A percentile compares a stretch with the other conserved stretches of the same genome.
phyloP scores from a whole-genome alignment of 2,888 invertebrate species.

The Heliconius hortense region DNA sequence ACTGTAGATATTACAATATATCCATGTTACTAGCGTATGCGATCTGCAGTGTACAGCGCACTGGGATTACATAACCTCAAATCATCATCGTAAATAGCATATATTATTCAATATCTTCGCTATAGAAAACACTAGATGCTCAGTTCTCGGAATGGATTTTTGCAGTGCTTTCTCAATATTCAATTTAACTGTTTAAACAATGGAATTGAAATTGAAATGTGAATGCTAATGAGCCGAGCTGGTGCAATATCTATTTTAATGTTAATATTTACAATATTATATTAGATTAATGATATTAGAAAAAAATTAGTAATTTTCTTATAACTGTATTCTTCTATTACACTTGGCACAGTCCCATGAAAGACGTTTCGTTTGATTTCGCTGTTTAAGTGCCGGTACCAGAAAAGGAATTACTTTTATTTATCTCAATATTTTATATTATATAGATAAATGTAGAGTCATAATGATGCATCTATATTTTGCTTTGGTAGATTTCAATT shows the following conservation, averaged over 20 bases:
- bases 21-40: constrained; percentile 45
- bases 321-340: not conserved
- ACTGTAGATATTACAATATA: constrained; percentile 21
- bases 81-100: constrained; percentile 71
- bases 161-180: constrained; percentile 66
- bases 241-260: constrained; percentile 1
- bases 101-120: constrained; percentile 64
- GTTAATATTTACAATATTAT: constrained; percentile 6
- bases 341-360: not conserved
- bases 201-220: constrained; percentile 70
- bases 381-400: too few species aligned
- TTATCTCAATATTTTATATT: too few species aligned
- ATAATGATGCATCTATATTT: too few species aligned
- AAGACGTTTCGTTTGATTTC: not conserved
- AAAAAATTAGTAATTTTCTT: not conserved
- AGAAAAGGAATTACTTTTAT: too few species aligned
- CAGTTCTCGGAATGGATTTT: constrained; percentile 59
- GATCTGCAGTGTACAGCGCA: constrained; percentile 68
- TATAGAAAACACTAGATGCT: constrained; percentile 51
- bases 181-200: constrained; percentile 71
- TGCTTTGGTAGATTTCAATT: not conserved
- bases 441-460: too few species aligned
- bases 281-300: too few species aligned
- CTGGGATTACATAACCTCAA: constrained; percentile 68
- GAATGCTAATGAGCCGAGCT: constrained; percentile 48